Evolutionary conservation across 2,797 vertebrate species (phyloP).

Genomic region (Coilia nasus): DNA sequence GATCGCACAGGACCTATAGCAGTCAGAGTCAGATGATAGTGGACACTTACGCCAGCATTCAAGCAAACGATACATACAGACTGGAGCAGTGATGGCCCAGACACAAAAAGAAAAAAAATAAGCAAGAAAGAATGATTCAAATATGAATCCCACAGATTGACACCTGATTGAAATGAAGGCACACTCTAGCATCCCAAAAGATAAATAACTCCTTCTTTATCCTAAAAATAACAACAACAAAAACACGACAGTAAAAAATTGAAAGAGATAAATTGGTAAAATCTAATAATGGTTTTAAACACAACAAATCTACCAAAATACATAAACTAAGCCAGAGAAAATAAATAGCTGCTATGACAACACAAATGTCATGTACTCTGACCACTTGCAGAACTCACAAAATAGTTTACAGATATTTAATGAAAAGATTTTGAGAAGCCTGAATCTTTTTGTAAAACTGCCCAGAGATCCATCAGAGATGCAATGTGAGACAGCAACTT

Average conservation of each 20-base stretch:
- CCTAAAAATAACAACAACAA: too few relatives aligned
- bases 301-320: too few relatives aligned
- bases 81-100: background rate
- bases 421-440: background rate
- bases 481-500: conserved; percentile 68
- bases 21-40: conserved; percentile 69
- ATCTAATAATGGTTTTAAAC: too few relatives aligned
- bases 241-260: too few relatives aligned
- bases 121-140: too few relatives aligned
- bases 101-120: background rate
- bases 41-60: conserved; percentile 54
- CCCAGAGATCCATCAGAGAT: conserved; percentile 17
- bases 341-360: background rate
- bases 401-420: background rate
- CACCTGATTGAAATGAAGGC: too few relatives aligned
- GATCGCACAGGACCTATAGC: conserved; percentile 22
- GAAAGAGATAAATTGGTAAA: too few relatives aligned
- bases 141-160: too few relatives aligned
- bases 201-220: too few relatives aligned
- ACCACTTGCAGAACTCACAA: background rate
- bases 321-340: background rate
- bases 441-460: conserved; percentile 35
- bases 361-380: background rate
- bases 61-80: background rate
- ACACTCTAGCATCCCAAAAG: too few relatives aligned